Evolutionary conservation across 2,888 invertebrate species (phyloP), one percentile per base, ranked within the genome.

Genomic region (Caenorhabditis panamensis): DNA sequence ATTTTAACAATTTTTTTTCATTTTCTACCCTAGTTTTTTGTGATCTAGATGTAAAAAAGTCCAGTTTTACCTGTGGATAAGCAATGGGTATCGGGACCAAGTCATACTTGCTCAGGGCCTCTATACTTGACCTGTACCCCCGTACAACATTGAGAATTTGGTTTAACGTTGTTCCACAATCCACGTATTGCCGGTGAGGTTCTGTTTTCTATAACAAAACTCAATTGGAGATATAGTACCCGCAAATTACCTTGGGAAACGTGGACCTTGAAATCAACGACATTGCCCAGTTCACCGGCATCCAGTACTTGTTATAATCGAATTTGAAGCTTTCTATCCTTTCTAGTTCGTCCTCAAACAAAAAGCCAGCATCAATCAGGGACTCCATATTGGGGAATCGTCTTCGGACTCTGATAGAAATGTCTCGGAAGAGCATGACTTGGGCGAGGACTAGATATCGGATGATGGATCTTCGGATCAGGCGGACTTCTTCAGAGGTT

Each of bases 361-460:
- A 28, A 49, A 68, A 72, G 1, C 83, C 83, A 0, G 78, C 83
- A 24, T 78, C 69, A 28, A 80, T 79, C 2, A 83, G 51, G 1
- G 83, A 80, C 28, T 79, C 76, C 64, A 83, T 47, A 53, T 75
- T 83, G 18, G 83, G 83, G 44, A 83, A 83, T 36, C 83, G 18
- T 56, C 80, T 31, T 41, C 83, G n/a, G 20, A 83, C 83, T 44
- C 56, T 62, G 41, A 83, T 56, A 13, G 80, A 77, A 36, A 83
- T 83, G 37, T 83, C 83, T n/a, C 83, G 69, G 49, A 83, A 80
- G n/a, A 83, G 63, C 51, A 83, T 53, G 28, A 83, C 80, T 58
- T 88, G 88, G 1, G 88, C 76, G 1, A 88, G 78, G 31, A 84
- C 86, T 49, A 88, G 54, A 53, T 88, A 88, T 9, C 88, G 77